Conservation (phyloP, 1,140 invertebrate genomes). For the Teleogryllus occipitalis region DNA sequence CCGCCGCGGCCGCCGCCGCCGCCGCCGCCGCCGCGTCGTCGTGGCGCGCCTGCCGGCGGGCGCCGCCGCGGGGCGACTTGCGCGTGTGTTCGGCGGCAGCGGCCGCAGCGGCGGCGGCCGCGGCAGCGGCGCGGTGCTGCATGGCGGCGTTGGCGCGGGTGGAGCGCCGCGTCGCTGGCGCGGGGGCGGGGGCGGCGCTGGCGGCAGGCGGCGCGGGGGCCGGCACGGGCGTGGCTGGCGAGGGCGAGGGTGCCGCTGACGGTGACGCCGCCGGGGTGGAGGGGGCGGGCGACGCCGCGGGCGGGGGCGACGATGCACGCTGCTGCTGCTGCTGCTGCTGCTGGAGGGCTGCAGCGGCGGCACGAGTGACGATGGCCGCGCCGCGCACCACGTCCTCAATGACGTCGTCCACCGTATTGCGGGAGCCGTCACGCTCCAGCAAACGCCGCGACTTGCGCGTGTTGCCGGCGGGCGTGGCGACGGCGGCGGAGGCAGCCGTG, state of each 20-base stretch:
- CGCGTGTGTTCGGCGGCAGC: conserved; percentile 15
- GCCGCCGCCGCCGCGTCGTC: conserved; percentile 13
- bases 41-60: background rate
- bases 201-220: background rate
- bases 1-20: too few species aligned
- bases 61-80: conserved; percentile 22
- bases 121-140: background rate
- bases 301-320: too few species aligned
- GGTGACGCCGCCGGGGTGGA: background rate
- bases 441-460: conserved; percentile 71
- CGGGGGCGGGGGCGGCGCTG: background rate
- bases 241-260: too few species aligned
- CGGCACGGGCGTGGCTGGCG: too few species aligned
- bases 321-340: conserved; percentile 26
- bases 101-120: background rate
- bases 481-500: too few species aligned
- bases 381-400: conserved; percentile 78
- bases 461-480: too few species aligned
- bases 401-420: conserved; percentile 71
- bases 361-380: conserved; percentile 33
- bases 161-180: background rate
- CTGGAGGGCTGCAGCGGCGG: conserved; percentile 26
- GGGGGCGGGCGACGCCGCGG: conserved; percentile 23
- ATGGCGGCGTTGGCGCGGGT: background rate
- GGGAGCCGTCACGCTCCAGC: conserved; percentile 61